Base-by-base conservation (phyloP, 2,113 vertebrate genomes). In the Siphamia tubifer region DNA sequence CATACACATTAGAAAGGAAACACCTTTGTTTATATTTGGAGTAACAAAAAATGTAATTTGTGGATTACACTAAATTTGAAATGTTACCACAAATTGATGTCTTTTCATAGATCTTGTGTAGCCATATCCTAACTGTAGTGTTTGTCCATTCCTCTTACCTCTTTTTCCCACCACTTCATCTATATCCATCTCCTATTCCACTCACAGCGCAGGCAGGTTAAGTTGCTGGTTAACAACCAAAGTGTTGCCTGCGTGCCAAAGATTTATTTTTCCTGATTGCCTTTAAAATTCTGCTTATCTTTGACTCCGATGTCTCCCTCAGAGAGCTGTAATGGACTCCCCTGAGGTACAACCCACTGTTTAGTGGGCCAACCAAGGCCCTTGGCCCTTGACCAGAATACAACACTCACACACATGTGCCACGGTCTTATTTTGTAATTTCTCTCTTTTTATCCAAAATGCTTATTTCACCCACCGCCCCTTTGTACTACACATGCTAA, bases 201-300 rank as follows among this genome's bases (percentile, higher is more conserved):
- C 77, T 87, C 83, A 83, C 84, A 81, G 73, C 56, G 60, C 56
- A 28, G 45, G 53, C 84, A 88, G 89, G 88, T 90, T 91, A 92
- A 91, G 82, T 88, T 87, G 83, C 74, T 87, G 85, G 87, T 92
- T 92, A 91, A 87, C 83, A 84, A 76, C 80, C 74, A 87, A 86
- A 89, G 83, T 78, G 84, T 79, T 87, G 80, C 77, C 51, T 74
- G 68, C 35, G 43, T 83, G 78, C 78, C 55, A 23, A 58, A 84
- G 82, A 87, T 90, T 92, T 94, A 93, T 93, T 96, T 91, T 96
- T 95, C 94, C 94, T 95, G 93, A 98, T 98, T 95, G 94, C 94
- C 89, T 96, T 94, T 96, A 96, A 97, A 98, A 97, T 96, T 97
- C 93, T 98, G 96, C 97, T 95, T 96, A 96, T 97, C 93, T 96